A percentile compares a stretch with the other conserved stretches of the same genome.
phyloP scores from a whole-genome alignment of 2,113 vertebrate species.

The Felis chaus region DNA sequence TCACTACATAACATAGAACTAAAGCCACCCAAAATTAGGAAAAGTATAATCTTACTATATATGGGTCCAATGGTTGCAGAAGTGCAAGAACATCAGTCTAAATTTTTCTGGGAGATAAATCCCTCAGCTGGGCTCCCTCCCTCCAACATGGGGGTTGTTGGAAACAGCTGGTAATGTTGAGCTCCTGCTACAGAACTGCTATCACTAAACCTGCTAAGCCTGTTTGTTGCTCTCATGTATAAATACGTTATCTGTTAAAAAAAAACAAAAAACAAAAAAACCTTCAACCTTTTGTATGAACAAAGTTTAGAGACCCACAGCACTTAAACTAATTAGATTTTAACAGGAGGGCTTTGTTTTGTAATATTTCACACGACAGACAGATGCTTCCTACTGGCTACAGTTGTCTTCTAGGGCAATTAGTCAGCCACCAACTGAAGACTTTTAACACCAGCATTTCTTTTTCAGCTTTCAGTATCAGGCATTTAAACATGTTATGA shows the following conservation, averaged over 20 bases:
- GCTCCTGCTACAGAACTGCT: background rate
- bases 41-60: background rate
- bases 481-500: conserved; percentile 46
- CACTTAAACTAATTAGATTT: conserved; percentile 57
- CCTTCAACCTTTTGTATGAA: conserved; percentile 51
- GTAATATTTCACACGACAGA: conserved; percentile 45
- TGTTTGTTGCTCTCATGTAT: conserved; percentile 57
- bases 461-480: background rate
- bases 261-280: background rate
- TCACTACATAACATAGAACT: background rate
- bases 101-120: conserved; percentile 50
- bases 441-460: conserved; percentile 36
- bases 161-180: conserved; percentile 48
- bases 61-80: background rate
- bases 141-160: conserved; percentile 20
- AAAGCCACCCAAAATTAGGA: background rate
- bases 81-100: background rate
- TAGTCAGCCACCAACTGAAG: background rate
- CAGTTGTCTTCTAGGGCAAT: conserved; percentile 11
- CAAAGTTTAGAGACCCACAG: background rate
- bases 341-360: conserved; percentile 38
- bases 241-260: conserved; percentile 57
- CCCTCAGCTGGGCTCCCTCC: conserved; percentile 30
- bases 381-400: conserved; percentile 23
- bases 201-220: background rate